Conservation (phyloP, 1,140 invertebrate genomes). For the Pseudomyrmex gracilis region DNA sequence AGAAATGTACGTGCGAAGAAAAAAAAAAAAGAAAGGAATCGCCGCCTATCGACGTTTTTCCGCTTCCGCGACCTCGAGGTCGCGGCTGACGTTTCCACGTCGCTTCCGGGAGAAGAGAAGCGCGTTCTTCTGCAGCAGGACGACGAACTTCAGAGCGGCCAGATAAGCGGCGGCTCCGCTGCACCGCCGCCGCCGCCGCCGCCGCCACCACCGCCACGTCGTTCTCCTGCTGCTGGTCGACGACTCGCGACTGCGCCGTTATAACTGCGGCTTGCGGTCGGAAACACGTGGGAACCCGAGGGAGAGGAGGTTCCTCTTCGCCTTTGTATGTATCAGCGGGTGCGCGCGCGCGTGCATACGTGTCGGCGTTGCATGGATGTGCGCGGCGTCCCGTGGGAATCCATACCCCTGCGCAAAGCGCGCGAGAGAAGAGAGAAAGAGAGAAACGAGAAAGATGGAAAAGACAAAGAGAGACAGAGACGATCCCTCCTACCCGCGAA, state of each 20-base stretch:
- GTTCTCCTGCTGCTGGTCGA: constrained; percentile 69
- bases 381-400: constrained; percentile 80
- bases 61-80: constrained; percentile 32
- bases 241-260: constrained; percentile 77
- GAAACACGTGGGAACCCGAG: constrained; percentile 81
- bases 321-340: constrained; percentile 57
- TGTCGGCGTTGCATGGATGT: constrained; percentile 53
- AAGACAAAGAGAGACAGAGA: constrained; percentile 62
- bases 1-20: not conserved
- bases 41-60: constrained; percentile 31
- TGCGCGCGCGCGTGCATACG: constrained; percentile 40
- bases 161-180: constrained; percentile 22
- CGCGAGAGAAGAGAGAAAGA: constrained; percentile 28
- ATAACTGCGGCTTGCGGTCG: constrained; percentile 78
- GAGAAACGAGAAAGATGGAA: constrained; percentile 1
- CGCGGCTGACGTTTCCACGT: constrained; percentile 52
- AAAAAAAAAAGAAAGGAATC: not conserved
- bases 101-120: constrained; percentile 48
- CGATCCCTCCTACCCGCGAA: constrained; percentile 70
- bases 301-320: constrained; percentile 66
- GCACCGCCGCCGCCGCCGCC: constrained; percentile 31
- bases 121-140: constrained; percentile 58
- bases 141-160: constrained; percentile 64
- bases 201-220: constrained; percentile 35
- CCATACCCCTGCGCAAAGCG: constrained; percentile 64